Evolutionary conservation across 35 echinoderm and acorn worm genomes (phyloP), one percentile per base, ranked within the genome.

Genomic region (Apostichopus californicus): DNA sequence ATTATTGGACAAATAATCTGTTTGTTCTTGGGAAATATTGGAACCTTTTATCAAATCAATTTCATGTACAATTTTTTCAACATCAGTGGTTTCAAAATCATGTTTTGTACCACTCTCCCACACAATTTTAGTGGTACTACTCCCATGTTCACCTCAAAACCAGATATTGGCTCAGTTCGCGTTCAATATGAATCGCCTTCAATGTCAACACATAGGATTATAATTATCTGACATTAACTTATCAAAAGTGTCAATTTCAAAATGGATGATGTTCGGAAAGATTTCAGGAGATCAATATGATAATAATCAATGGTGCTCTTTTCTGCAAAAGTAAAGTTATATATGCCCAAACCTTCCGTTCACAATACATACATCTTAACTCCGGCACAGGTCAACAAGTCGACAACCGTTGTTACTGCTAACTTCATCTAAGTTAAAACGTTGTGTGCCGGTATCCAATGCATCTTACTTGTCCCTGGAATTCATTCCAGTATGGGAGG

Each of bases 221-320:
- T 77, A 1, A 77, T 77, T 77, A 77, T 77, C 73, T 77, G 73
- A 77, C 73, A 77, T 9, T 20, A 15, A 7, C 14, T 77, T 77
- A 77, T 77, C 73, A 9, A 77, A 77, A 77, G 73, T 24, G 73
- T 77, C 73, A 23, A 78, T 78, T 78, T 78, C 9, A 21, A 21
- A 78, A 14, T 9, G 9, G 5, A 14, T 24, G 25, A 77, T 21
- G 73, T 77, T 77, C 25, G 73, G 73, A 77, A 77, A 77, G 25
- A 77, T 77, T 14, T 77, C 73, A 77, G 73, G 73, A 77, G 73
- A 77, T 77, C 34, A 46, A 77, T 24, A 20, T 20, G 18, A 24
- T 20, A 17, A 13, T 77, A 77, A 24, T 77, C 73, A 9, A 77
- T 77, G 18, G 73, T 77, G 12, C 73, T 77, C 73, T 78, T 78